Conservation (phyloP, 2,797 vertebrate genomes). For the Neomorphus geoffroyi region DNA sequence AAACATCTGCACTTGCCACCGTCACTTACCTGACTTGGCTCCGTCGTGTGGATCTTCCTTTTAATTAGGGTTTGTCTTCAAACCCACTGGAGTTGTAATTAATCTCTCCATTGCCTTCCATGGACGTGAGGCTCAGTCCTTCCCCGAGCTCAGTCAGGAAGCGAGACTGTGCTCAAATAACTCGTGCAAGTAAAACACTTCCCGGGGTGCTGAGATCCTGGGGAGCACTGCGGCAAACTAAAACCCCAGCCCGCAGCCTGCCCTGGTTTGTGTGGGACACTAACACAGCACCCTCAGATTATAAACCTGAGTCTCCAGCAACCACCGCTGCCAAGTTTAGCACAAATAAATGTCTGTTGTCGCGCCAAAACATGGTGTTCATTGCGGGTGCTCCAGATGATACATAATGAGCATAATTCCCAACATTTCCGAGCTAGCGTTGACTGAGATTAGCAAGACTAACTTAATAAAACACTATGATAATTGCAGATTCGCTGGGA, state of each 20-base stretch:
- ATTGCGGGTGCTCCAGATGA: background rate
- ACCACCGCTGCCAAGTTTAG: background rate
- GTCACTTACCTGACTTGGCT: background rate
- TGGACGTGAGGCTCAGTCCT: background rate
- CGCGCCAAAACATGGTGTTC: background rate
- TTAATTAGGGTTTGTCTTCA: background rate
- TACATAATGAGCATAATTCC: background rate
- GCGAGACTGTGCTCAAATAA: fast-evolving
- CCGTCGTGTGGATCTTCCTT: background rate
- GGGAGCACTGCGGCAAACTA: background rate
- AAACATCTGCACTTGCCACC: background rate
- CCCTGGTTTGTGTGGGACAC: fast-evolving
- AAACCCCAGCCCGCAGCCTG: background rate
- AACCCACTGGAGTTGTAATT: background rate
- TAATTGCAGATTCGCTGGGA: background rate
- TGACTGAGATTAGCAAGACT: background rate
- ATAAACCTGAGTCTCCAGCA: background rate
- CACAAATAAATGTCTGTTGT: background rate
- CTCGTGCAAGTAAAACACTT: background rate
- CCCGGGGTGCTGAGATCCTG: background rate
- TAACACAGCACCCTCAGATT: background rate
- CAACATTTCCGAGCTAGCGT: background rate
- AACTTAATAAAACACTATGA: background rate
- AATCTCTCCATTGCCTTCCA: background rate
- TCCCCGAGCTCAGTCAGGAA: background rate